Percentiles rank a stretch among this genome's conserved stretches.
phyloP scores from a whole-genome alignment of 2,113 vertebrate species.

The Seriola rivoliana region DNA sequence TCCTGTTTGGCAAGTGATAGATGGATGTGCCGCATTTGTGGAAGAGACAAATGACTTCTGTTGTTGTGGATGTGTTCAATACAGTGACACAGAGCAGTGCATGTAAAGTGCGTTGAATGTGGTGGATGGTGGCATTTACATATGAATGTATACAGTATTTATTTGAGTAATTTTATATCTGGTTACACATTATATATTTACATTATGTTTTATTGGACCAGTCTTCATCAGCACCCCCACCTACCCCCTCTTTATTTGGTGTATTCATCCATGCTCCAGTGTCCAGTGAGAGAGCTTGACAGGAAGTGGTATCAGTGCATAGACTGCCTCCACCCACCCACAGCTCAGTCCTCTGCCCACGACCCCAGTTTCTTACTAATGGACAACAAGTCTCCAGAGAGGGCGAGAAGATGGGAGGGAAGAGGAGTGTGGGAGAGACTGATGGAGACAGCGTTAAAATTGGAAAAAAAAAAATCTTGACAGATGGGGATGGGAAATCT shows the following conservation, averaged over 20 bases:
- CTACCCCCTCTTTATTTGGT: background rate
- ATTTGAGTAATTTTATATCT: constrained; percentile 4
- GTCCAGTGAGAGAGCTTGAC: constrained; percentile 26
- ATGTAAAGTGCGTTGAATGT: constrained; percentile 4
- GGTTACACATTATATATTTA: background rate
- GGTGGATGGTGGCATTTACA: background rate
- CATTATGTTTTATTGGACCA: constrained; percentile 2
- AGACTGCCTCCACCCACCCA: constrained; percentile 35
- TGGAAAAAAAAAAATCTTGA: constrained; percentile 32
- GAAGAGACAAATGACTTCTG: constrained; percentile 42
- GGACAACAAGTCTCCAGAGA: constrained; percentile 79
- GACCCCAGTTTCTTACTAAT: constrained; percentile 75
- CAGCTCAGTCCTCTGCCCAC: constrained; percentile 33
- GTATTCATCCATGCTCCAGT: background rate
- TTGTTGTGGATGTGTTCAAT: constrained; percentile 3
- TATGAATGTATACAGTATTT: background rate
- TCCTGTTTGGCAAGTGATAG: constrained; percentile 58
- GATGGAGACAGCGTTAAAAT: constrained; percentile 8
- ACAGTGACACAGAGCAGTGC: constrained; percentile 21
- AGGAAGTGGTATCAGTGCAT: constrained; percentile 67
- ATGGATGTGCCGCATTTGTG: constrained; percentile 36
- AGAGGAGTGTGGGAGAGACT: constrained; percentile 1
- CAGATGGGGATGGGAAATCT: constrained; percentile 59
- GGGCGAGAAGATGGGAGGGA: background rate
- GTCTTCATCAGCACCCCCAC: constrained; percentile 13